phyloP scores from a whole-genome alignment of 2,797 vertebrate species.

The Macroramphosus scolopax region DNA sequence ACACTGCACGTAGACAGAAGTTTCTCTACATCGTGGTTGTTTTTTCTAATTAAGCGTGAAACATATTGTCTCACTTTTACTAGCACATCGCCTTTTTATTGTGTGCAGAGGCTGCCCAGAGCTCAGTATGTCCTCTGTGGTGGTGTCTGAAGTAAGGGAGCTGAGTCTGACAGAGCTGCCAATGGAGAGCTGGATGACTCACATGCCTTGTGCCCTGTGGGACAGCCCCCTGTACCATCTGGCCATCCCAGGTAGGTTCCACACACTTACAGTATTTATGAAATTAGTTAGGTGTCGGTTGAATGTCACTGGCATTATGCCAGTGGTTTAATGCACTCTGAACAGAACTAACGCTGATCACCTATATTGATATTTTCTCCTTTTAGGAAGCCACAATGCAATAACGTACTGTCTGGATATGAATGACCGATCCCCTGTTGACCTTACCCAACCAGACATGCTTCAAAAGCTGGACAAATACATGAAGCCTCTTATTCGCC shows the following conservation, averaged over 20 bases:
- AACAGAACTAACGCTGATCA: background rate
- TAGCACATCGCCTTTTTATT: too few relatives aligned
- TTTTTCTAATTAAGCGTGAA: too few relatives aligned
- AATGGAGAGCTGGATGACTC: slow-evolving; percentile 87
- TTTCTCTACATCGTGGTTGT: too few relatives aligned
- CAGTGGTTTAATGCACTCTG: too few relatives aligned
- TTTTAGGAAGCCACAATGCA: slow-evolving; percentile 89
- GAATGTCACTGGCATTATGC: background rate
- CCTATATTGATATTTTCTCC: slow-evolving; percentile 4
- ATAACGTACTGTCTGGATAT: slow-evolving; percentile 92
- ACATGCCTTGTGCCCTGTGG: slow-evolving; percentile 82
- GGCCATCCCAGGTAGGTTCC: slow-evolving; percentile 86
- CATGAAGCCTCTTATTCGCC: slow-evolving; percentile 85
- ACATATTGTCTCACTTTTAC: too few relatives aligned
- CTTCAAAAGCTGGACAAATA: slow-evolving; percentile 83
- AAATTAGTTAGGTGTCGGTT: too few relatives aligned
- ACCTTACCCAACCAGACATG: slow-evolving; percentile 81
- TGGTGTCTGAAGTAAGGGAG: slow-evolving; percentile 35
- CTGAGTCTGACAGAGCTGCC: slow-evolving; percentile 63
- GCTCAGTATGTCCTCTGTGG: slow-evolving; percentile 55
- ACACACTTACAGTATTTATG: too few relatives aligned
- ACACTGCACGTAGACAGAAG: too few relatives aligned
- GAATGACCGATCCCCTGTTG: slow-evolving; percentile 80
- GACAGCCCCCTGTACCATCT: slow-evolving; percentile 85
- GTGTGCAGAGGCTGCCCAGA: slow-evolving; percentile 17